phyloP scores from a whole-genome alignment of 2,888 invertebrate genomes.

The Cerceris ruficornis region DNA sequence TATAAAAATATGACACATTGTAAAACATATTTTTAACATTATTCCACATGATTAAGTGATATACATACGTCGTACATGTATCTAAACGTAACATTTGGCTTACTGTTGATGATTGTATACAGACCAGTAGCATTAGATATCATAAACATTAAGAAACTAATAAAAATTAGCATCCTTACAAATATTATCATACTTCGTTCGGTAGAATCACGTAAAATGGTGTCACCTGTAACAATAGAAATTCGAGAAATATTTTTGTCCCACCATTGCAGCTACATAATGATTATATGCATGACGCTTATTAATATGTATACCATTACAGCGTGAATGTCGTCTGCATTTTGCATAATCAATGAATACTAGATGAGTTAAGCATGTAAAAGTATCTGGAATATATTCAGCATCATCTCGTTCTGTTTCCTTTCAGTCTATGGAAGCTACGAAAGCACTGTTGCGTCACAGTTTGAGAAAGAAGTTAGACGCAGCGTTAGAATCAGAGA shows the following conservation, averaged over 20 bases:
- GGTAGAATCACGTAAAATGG: constrained; percentile 4
- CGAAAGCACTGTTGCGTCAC: constrained; percentile 84
- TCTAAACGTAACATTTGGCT: constrained; percentile 72
- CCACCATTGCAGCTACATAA: constrained; percentile 22
- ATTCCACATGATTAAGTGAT: constrained; percentile 10
- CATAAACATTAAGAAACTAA: constrained; percentile 34
- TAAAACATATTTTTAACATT: neutral
- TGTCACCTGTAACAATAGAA: constrained; percentile 11
- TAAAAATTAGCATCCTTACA: constrained; percentile 40
- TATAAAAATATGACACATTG: constrained; percentile 67
- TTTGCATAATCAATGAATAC: constrained; percentile 16
- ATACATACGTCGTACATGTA: constrained; percentile 73
- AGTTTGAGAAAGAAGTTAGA: constrained; percentile 84
- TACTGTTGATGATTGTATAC: constrained; percentile 73
- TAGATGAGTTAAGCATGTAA: neutral
- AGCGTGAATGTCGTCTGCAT: constrained; percentile 9
- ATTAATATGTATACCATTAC: constrained; percentile 51
- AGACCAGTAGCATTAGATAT: constrained; percentile 43
- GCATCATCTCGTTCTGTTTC: constrained; percentile 46
- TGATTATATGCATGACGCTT: constrained; percentile 29
- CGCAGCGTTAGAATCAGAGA: constrained; percentile 86
- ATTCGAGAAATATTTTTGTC: constrained; percentile 20
- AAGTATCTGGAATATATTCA: neutral
- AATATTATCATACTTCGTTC: neutral
- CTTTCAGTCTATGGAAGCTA: constrained; percentile 86